Evolutionary conservation across 2,113 vertebrate genomes (phyloP).

Genomic region (Sphyrna mokarran): DNA sequence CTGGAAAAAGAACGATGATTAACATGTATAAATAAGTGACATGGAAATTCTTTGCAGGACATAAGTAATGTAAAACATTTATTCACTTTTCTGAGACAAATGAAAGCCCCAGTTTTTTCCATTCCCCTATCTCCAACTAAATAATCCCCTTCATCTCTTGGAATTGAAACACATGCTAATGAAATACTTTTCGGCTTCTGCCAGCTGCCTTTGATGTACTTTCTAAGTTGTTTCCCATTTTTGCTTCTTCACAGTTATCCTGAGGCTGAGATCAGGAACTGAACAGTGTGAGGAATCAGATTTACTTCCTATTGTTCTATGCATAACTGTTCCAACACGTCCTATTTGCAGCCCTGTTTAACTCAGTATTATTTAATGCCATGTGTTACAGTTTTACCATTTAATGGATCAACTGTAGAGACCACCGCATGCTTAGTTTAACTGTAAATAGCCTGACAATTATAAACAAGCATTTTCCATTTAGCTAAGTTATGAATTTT

Average conservation of each 20-base stretch:
- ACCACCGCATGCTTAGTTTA: not conserved
- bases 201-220: not conserved
- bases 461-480: not conserved
- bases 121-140: not conserved
- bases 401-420: not conserved
- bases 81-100: not conserved
- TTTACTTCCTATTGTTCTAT: not conserved
- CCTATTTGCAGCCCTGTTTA: not conserved
- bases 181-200: not conserved
- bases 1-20: not conserved
- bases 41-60: not conserved
- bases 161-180: not conserved
- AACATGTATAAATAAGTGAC: not conserved
- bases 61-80: not conserved
- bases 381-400: not conserved
- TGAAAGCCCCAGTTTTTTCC: not conserved
- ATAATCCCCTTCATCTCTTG: not conserved
- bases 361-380: not conserved
- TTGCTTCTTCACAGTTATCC: not conserved
- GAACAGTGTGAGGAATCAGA: not conserved
- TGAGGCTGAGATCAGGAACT: not conserved
- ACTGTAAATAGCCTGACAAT: not conserved
- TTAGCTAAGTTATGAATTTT: not conserved
- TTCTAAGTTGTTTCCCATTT: not conserved
- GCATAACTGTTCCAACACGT: not conserved